Evolutionary conservation across 1,140 invertebrate species (phyloP).

Genomic region (Oryctes rhinoceros): DNA sequence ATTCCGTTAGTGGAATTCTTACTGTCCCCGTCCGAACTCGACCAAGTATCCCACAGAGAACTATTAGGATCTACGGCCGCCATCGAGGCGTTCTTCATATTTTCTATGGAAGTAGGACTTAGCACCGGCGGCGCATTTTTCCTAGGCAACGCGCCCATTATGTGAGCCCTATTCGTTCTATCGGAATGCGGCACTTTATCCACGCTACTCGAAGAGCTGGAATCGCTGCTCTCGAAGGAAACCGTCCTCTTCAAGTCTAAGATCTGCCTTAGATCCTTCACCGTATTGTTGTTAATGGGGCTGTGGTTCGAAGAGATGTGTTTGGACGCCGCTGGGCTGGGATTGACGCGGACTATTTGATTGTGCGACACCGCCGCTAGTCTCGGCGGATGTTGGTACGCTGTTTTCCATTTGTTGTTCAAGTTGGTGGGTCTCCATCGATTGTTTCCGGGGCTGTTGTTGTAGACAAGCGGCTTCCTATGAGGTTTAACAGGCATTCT

Average conservation of each 20-base stretch:
- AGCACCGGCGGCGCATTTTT: constrained; percentile 13
- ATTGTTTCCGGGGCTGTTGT: constrained; percentile 23
- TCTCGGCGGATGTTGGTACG: constrained; percentile 43
- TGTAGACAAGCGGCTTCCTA: not conserved
- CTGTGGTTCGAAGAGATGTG: not conserved
- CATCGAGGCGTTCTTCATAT: constrained; percentile 24
- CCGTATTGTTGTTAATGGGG: not conserved
- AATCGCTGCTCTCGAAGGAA: constrained; percentile 1
- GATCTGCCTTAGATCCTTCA: constrained; percentile 16
- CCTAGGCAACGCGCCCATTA: constrained; percentile 1
- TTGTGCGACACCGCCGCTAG: constrained; percentile 48
- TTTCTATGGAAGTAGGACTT: constrained; percentile 9
- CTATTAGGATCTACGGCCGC: constrained; percentile 19
- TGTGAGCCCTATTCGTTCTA: constrained; percentile 7
- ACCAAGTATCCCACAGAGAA: constrained; percentile 15
- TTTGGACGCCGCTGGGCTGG: not conserved
- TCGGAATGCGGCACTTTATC: constrained; percentile 20
- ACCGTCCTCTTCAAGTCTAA: constrained; percentile 2
- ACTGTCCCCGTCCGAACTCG: constrained; percentile 2
- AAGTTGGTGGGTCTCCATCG: constrained; percentile 48
- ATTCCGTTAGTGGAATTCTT: not conserved
- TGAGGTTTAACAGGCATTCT: constrained; percentile 10
- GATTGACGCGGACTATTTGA: constrained; percentile 48
- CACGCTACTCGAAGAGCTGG: not conserved
- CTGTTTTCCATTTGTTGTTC: constrained; percentile 23